A percentile compares a stretch with the other conserved stretches of the same genome.
Evolutionary conservation across 2,888 invertebrate genomes (phyloP).

Genomic region (Ceriagrion tenellum): DNA sequence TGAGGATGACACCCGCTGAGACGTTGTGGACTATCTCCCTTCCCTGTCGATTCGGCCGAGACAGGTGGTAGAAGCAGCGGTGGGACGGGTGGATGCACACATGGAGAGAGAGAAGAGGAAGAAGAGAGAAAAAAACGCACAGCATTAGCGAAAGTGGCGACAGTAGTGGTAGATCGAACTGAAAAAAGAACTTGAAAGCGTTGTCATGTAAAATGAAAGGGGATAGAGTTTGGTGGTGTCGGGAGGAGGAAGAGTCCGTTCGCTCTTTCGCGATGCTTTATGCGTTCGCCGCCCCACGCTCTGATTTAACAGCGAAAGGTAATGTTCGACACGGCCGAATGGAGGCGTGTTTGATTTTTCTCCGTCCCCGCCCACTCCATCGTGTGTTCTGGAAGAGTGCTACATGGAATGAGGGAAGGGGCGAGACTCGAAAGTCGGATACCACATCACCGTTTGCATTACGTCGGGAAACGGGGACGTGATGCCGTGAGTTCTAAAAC

Average conservation of each 20-base stretch:
- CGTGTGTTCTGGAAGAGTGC: background rate
- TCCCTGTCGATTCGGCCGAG: constrained; percentile 80
- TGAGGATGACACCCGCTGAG: constrained; percentile 89
- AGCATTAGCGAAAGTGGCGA: background rate
- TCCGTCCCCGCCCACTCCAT: background rate
- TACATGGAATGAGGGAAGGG: background rate
- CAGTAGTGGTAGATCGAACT: background rate
- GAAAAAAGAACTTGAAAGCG: background rate
- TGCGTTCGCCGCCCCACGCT: background rate
- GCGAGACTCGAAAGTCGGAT: too few relatives aligned
- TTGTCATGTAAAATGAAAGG: constrained; percentile 14
- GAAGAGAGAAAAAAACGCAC: background rate
- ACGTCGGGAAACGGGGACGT: too few relatives aligned
- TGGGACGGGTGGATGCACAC: background rate
- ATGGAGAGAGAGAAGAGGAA: constrained; percentile 42
- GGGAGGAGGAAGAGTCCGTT: too few relatives aligned
- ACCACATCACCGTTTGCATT: too few relatives aligned
- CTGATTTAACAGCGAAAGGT: background rate
- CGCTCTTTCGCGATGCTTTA: too few relatives aligned
- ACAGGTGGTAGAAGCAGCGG: background rate
- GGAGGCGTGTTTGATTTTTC: constrained; percentile 18
- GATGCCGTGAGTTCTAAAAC: too few relatives aligned
- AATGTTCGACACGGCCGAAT: background rate
- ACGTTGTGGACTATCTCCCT: constrained; percentile 91
- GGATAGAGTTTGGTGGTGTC: too few relatives aligned